Base-by-base conservation (phyloP, 2,888 invertebrate genomes). In the Spisula solida region DNA sequence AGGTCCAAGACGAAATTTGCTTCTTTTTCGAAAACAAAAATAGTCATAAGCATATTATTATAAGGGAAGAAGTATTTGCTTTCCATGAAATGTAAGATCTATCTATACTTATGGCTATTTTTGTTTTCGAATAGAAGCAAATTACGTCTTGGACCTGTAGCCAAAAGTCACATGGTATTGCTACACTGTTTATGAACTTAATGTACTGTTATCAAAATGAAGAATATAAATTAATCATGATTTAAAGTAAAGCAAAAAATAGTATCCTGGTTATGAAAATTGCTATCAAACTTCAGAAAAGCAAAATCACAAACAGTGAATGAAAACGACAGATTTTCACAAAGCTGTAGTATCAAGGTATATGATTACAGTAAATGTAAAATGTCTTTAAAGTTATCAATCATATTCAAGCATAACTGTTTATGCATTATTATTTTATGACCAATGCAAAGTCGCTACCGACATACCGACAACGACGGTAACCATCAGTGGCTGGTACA, bases 261-360 rank as follows among this genome's bases (percentile, higher is more conserved):
- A n/a, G 56, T 66, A 66, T 66, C 60, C 60, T 66, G 60, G 60
- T 66, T 66, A 66, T 66, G 60, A 66, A 66, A n/a, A 25, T n/a
- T 18, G 60, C 8, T n/a, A 60, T 60, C 60, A n/a, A 60, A 60
- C 18, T 25, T 60, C n/a, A 60, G 6, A 60, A 1, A 66, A 5
- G 60, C 25, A n/a, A 66, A 66, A 51, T 16, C 51, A 51, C n/a
- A 66, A 0, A n/a, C 10, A 20, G 10, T n/a, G 25, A 66, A 66
- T n/a, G 20, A 25, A 66, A 25, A 25, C 25, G 60, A 66, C 25
- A 66, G 60, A 66, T 66, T 66, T 66, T 66, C n/a, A n/a, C n/a
- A 25, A n/a, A n/a, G 60, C 25, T 25, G 8, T 2, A 66, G 60
- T 66, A 18, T 55, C 25, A 81, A 55, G 81, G 81, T 81, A 25